phyloP scores from a whole-genome alignment of 2,113 vertebrate genomes.

The Hippocampus abdominalis region DNA sequence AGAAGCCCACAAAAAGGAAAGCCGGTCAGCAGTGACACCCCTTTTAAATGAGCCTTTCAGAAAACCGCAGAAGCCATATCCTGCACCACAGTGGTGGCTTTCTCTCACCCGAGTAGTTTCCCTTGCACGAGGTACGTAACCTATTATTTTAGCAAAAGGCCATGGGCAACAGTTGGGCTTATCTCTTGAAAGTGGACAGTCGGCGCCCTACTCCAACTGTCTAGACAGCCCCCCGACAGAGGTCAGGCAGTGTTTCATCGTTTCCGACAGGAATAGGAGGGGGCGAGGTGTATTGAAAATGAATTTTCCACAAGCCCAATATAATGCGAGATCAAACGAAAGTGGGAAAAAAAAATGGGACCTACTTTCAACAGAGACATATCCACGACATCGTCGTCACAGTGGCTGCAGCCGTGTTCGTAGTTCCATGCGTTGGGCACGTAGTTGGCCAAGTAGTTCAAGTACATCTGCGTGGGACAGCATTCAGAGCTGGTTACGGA shows the following conservation, averaged over 20 bases:
- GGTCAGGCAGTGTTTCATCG: slow-evolving; percentile 15
- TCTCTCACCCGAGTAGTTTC: slow-evolving; percentile 53
- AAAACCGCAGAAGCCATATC: slow-evolving; percentile 75
- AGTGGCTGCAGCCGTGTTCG: slow-evolving; percentile 83
- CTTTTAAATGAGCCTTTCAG: slow-evolving; percentile 69
- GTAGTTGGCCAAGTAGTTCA: slow-evolving; percentile 95
- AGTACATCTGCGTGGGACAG: slow-evolving; percentile 78
- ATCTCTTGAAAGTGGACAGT: slow-evolving; percentile 44
- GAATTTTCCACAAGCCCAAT: slow-evolving; percentile 24
- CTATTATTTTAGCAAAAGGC: slow-evolving; percentile 53
- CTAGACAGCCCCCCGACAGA: slow-evolving; percentile 35
- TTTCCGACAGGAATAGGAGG: slow-evolving; percentile 20
- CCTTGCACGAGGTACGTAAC: slow-evolving; percentile 20
- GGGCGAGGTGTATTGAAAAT: slow-evolving; percentile 6
- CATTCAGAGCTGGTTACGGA: slow-evolving; percentile 11
- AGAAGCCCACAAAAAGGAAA: slow-evolving; percentile 58
- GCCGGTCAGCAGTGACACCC: slow-evolving; percentile 68
- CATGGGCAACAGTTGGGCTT: slow-evolving; percentile 25
- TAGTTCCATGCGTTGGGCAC: slow-evolving; percentile 90
- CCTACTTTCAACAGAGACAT: slow-evolving; percentile 82
- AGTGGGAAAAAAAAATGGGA: slow-evolving; percentile 25
- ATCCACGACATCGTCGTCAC: slow-evolving; percentile 82
- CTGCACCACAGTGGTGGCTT: slow-evolving; percentile 66
- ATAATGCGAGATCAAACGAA: slow-evolving; percentile 21
- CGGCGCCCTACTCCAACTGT: slow-evolving; percentile 17